phyloP scores from a whole-genome alignment of 2,888 invertebrate species.

The Apamea sordens region DNA sequence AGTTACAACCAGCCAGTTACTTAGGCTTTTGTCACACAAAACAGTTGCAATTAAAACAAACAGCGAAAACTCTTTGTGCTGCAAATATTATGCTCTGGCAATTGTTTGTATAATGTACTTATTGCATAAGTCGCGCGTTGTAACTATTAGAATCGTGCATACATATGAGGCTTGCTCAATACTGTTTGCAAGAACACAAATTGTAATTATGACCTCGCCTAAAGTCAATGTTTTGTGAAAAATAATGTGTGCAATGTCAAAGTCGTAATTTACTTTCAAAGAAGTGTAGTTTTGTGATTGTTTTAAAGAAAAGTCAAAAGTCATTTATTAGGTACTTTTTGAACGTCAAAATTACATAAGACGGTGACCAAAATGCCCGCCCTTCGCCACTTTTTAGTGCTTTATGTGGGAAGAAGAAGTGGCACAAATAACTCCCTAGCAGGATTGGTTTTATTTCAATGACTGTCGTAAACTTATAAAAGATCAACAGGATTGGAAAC shows the following conservation, averaged over 20 bases:
- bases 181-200: constrained; percentile 30
- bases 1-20: not conserved
- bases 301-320: not conserved
- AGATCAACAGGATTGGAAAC: not conserved
- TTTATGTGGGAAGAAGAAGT: too few species aligned
- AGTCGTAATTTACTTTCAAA: constrained; percentile 39
- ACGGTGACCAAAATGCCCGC: too few species aligned
- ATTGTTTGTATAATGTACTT: constrained; percentile 13
- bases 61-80: constrained; percentile 20
- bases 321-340: not conserved
- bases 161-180: constrained; percentile 46
- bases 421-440: not conserved
- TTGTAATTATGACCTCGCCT: constrained; percentile 40
- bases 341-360: too few species aligned
- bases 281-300: not conserved
- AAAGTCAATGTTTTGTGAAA: constrained; percentile 53
- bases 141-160: constrained; percentile 43
- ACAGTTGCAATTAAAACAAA: constrained; percentile 19
- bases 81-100: constrained; percentile 28
- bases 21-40: constrained; percentile 25
- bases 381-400: too few species aligned
- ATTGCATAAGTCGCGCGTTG: constrained; percentile 35
- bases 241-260: constrained; percentile 60
- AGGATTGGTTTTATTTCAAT: too few species aligned
- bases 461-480: not conserved